These are phyloP conservation scores for Pharmacophagus antenor DNA, from an alignment of 2,888 invertebrate genomes.

Conservation along the genomic window DNA sequence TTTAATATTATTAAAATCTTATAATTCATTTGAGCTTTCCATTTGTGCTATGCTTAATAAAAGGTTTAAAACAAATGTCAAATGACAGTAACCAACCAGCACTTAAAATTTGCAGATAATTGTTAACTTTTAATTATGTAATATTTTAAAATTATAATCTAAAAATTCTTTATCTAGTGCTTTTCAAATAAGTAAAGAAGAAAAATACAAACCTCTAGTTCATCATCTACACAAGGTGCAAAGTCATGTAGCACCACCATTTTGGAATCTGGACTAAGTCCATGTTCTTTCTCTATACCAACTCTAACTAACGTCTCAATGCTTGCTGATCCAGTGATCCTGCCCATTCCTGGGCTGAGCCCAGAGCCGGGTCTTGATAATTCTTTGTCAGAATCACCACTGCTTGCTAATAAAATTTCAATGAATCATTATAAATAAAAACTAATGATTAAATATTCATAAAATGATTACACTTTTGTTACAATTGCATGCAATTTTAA, in stretches of 20 bases:
- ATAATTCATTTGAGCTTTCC: too few species aligned
- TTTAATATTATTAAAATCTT: constrained; percentile 5
- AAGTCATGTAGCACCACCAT: constrained; percentile 97
- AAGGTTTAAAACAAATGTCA: too few species aligned
- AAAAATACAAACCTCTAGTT: constrained; percentile 85
- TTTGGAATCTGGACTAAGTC: constrained; percentile 94
- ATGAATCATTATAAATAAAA: not conserved
- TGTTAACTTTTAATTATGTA: too few species aligned
- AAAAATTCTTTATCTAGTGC: not conserved
- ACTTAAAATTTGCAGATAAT: too few species aligned
- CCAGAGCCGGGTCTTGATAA: constrained; percentile 82
- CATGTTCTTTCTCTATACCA: constrained; percentile 95
- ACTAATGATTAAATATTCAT: not conserved
- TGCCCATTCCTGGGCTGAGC: constrained; percentile 90
- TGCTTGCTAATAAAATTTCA: constrained; percentile 79
- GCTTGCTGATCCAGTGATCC: constrained; percentile 96
- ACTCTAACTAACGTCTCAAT: constrained; percentile 94
- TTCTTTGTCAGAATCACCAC: constrained; percentile 90
- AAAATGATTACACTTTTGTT: not conserved
- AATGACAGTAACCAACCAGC: too few species aligned
- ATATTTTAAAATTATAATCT: too few species aligned
- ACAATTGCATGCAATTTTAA: not conserved
- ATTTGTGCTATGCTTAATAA: too few species aligned
- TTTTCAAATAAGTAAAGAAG: not conserved
- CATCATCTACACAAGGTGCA: constrained; percentile 96